Evolutionary conservation across 1,140 invertebrate species (phyloP).

Genomic region (Vollenhovia emeryi): DNA sequence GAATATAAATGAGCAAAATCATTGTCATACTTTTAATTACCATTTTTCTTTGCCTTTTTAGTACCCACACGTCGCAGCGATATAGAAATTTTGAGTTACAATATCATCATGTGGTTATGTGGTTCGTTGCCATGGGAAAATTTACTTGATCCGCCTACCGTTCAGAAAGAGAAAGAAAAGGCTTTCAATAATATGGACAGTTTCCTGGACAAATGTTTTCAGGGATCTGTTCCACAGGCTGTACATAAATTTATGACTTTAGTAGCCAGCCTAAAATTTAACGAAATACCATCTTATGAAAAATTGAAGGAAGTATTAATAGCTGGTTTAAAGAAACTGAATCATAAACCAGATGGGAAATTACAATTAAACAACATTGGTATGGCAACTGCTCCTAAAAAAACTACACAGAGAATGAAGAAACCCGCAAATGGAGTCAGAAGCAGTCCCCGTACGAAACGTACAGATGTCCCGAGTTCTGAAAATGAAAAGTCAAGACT

Average conservation of each 20-base stretch:
- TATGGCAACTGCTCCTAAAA: constrained; percentile 1
- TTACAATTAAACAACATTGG: constrained; percentile 74
- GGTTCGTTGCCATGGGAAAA: constrained; percentile 94
- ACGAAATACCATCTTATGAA: constrained; percentile 80
- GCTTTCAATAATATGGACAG: constrained; percentile 88
- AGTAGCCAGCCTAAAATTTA: constrained; percentile 76
- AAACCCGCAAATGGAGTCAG: constrained; percentile 36
- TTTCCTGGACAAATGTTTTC: constrained; percentile 88
- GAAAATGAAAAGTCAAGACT: constrained; percentile 68
- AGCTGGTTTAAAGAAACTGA: constrained; percentile 78
- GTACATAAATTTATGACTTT: constrained; percentile 77
- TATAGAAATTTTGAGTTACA: constrained; percentile 96
- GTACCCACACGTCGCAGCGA: constrained; percentile 95
- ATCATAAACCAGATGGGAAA: constrained; percentile 76
- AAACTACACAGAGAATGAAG: constrained; percentile 61
- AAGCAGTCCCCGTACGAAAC: constrained; percentile 68
- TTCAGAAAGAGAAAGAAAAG: constrained; percentile 91
- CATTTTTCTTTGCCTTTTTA: constrained; percentile 75
- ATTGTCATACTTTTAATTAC: constrained; percentile 7
- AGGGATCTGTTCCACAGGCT: constrained; percentile 83
- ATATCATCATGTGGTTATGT: constrained; percentile 96
- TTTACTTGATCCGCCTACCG: constrained; percentile 87
- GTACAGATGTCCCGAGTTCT: constrained; percentile 44
- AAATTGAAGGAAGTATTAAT: constrained; percentile 79
- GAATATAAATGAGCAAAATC: constrained; percentile 31